Conservation (phyloP, 2,888 invertebrate species). For the Eucera pruinosa region DNA sequence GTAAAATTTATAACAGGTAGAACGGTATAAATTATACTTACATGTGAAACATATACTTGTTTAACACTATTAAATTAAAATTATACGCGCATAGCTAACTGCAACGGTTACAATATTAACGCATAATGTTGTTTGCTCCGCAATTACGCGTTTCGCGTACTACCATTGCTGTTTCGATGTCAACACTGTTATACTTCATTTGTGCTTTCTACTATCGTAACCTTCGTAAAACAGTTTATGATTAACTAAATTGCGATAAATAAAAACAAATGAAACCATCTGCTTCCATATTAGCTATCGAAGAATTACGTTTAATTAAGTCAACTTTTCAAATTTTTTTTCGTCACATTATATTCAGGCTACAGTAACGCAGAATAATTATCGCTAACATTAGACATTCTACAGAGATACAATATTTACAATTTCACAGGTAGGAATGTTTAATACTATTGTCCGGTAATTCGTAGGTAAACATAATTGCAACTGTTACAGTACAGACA, state of each 20-base stretch:
- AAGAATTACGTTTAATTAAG: too few relatives aligned
- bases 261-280: background rate
- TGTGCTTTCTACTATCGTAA: background rate
- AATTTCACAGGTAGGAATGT: slow-evolving; percentile 1
- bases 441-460: background rate
- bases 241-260: background rate
- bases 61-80: background rate
- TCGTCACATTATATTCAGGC: too few relatives aligned
- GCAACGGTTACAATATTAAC: slow-evolving; percentile 1
- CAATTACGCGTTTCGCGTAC: background rate
- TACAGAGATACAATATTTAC: background rate
- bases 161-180: background rate
- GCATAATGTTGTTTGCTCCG: background rate
- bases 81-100: background rate
- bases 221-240: too few relatives aligned
- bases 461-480: slow-evolving; percentile 12
- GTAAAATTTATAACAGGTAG: background rate
- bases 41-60: background rate
- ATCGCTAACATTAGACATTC: too few relatives aligned
- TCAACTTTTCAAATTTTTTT: too few relatives aligned
- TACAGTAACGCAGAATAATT: too few relatives aligned
- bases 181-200: background rate
- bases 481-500: background rate
- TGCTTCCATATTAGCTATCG: too few relatives aligned
- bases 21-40: background rate